Percentiles rank a stretch among this genome's conserved stretches.
Conservation (phyloP, 2,113 vertebrate species). For the Hyaena hyaena region DNA sequence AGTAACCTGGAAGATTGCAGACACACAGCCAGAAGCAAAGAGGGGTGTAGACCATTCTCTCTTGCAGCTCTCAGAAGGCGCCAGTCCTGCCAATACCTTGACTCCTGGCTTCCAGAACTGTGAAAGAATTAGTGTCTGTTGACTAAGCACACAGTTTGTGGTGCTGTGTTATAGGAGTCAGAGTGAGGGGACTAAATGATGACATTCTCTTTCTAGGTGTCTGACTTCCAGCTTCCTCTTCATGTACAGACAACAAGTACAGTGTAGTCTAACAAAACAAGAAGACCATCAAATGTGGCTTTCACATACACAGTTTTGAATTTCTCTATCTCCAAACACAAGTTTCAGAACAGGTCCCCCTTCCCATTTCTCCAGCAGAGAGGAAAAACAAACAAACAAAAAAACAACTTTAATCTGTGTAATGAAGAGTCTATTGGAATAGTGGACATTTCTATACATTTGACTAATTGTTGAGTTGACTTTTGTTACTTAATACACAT, state of each 20-base stretch:
- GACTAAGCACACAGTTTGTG: rapidly evolving
- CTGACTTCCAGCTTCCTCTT: rapidly evolving
- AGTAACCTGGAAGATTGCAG: rapidly evolving
- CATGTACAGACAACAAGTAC: rapidly evolving
- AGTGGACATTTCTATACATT: not conserved
- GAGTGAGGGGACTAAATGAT: rapidly evolving
- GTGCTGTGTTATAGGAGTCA: not conserved
- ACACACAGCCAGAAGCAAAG: not conserved
- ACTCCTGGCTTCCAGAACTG: not conserved
- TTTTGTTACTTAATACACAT: not conserved
- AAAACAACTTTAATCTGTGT: not conserved
- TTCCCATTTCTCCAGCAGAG: not conserved
- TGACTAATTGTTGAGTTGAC: not conserved
- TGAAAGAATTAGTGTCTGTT: not conserved
- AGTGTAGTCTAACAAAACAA: rapidly evolving
- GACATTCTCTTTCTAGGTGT: rapidly evolving
- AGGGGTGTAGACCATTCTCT: rapidly evolving
- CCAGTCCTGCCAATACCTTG: rapidly evolving
- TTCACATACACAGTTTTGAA: rapidly evolving
- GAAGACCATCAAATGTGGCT: not conserved
- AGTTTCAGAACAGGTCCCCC: not conserved
- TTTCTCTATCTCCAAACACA: not conserved
- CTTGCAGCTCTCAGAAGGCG: rapidly evolving
- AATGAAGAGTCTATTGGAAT: not conserved
- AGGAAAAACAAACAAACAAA: not conserved